Evolutionary conservation across 2,888 invertebrate species (phyloP).

Genomic region (Pterostichus niger): DNA sequence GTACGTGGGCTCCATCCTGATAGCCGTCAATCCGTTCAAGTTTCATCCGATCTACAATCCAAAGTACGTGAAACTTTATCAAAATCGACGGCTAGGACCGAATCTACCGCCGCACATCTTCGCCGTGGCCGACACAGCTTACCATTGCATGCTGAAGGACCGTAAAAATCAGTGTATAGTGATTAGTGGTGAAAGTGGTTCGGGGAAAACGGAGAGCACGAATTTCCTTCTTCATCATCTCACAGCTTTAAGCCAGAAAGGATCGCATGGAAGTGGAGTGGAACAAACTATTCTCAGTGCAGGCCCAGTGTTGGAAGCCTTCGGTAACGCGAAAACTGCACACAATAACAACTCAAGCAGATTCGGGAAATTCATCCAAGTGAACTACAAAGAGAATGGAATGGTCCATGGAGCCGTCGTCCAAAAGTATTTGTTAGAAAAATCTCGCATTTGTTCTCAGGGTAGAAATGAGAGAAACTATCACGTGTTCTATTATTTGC

Average conservation of each 20-base stretch:
- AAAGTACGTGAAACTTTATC: slow-evolving; percentile 97
- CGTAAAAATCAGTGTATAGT: slow-evolving; percentile 96
- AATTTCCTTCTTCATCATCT: slow-evolving; percentile 96
- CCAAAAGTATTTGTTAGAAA: slow-evolving; percentile 97
- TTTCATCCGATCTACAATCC: slow-evolving; percentile 99
- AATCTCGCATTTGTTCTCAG: slow-evolving; percentile 96
- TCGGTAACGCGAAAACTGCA: slow-evolving; percentile 99
- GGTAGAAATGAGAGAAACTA: slow-evolving; percentile 97
- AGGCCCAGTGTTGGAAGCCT: slow-evolving; percentile 97
- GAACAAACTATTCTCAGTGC: slow-evolving; percentile 98
- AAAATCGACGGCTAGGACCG: slow-evolving; percentile 93
- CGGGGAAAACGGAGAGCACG: slow-evolving; percentile 98
- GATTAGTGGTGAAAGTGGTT: slow-evolving; percentile 96
- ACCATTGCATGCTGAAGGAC: slow-evolving; percentile 95
- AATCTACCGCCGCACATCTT: slow-evolving; percentile 98
- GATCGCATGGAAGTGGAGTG: slow-evolving; percentile 95
- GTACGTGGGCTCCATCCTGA: slow-evolving; percentile 96
- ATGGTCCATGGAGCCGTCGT: slow-evolving; percentile 99
- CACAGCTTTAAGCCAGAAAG: slow-evolving; percentile 96
- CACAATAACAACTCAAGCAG: slow-evolving; percentile 98
- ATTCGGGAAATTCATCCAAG: slow-evolving; percentile 98
- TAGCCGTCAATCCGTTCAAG: slow-evolving; percentile 96
- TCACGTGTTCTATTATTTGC: slow-evolving; percentile 97
- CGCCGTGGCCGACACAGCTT: slow-evolving; percentile 96
- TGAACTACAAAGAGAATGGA: slow-evolving; percentile 98